phyloP scores from a whole-genome alignment of 2,888 invertebrate genomes.

The Acronicta leporina region DNA sequence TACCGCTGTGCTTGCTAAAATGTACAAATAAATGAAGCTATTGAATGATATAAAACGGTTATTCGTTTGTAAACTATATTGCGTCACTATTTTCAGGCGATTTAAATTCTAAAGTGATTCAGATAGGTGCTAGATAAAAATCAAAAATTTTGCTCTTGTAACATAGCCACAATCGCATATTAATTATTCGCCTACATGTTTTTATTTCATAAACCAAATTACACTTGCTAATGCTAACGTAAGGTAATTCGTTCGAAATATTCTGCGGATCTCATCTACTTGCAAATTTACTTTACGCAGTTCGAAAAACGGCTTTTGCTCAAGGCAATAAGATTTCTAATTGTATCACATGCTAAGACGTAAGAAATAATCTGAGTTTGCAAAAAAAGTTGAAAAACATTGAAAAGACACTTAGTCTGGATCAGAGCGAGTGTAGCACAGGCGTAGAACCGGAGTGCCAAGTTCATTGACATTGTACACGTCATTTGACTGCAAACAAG shows the following conservation, averaged over 20 bases:
- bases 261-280: constrained; percentile 20
- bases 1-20: constrained; percentile 7
- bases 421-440: constrained; percentile 35
- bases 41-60: constrained; percentile 18
- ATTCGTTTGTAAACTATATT: constrained; percentile 8
- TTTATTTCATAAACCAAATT: constrained; percentile 30
- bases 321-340: constrained; percentile 24
- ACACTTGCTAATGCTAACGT: constrained; percentile 17
- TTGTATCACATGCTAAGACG: constrained; percentile 7
- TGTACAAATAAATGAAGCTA: constrained; percentile 5
- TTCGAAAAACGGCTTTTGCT: constrained; percentile 17
- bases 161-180: constrained; percentile 6
- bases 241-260: constrained; percentile 20
- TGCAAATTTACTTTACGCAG: constrained; percentile 5
- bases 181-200: constrained; percentile 12
- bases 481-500: constrained; percentile 55
- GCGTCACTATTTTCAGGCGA: not conserved
- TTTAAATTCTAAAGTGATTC: constrained; percentile 19
- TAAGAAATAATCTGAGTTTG: constrained; percentile 10
- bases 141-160: not conserved
- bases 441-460: constrained; percentile 48
- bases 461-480: constrained; percentile 67
- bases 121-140: constrained; percentile 9
- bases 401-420: constrained; percentile 48
- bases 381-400: constrained; percentile 22